Conservation (phyloP, 2,113 vertebrate genomes). For the Atherinomorus stipes region DNA sequence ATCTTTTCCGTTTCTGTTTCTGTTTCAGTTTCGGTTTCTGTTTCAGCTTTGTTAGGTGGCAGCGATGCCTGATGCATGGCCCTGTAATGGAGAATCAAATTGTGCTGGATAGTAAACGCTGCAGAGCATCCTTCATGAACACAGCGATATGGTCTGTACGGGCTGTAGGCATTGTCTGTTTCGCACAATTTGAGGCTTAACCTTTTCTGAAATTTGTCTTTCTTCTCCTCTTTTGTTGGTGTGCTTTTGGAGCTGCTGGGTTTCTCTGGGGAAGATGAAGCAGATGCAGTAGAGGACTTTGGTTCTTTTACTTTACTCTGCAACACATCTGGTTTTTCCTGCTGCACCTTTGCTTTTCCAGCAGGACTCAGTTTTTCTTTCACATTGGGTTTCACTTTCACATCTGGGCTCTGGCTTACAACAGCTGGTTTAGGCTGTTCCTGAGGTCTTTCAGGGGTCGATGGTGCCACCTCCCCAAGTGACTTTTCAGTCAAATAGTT, state of each 20-base stretch:
- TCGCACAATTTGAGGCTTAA: slow-evolving; percentile 71
- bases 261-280: slow-evolving; percentile 69
- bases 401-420: slow-evolving; percentile 50
- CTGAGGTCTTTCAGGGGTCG: slow-evolving; percentile 23
- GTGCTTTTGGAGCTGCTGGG: slow-evolving; percentile 77
- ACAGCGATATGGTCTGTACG: slow-evolving; percentile 95
- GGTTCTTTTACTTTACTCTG: slow-evolving; percentile 54
- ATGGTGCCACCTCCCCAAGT: slow-evolving; percentile 25
- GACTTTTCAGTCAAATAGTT: slow-evolving; percentile 52
- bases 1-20: slow-evolving; percentile 58
- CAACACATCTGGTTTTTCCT: slow-evolving; percentile 29
- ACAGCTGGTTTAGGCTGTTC: slow-evolving; percentile 28
- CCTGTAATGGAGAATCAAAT: slow-evolving; percentile 97
- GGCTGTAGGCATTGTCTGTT: slow-evolving; percentile 84
- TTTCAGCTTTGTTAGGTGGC: slow-evolving; percentile 83
- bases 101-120: slow-evolving; percentile 97
- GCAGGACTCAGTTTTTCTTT: slow-evolving; percentile 56
- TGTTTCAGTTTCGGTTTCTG: slow-evolving; percentile 81
- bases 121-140: slow-evolving; percentile 97
- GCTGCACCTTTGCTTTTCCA: slow-evolving; percentile 46
- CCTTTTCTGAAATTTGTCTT: slow-evolving; percentile 81
- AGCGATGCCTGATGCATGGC: slow-evolving; percentile 95
- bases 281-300: slow-evolving; percentile 41
- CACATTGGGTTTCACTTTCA: slow-evolving; percentile 34
- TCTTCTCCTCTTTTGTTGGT: slow-evolving; percentile 73